Evolutionary conservation across 2,888 invertebrate species (phyloP), one percentile per base, ranked within the genome.

Genomic region (Agriopis aurantiaria): DNA sequence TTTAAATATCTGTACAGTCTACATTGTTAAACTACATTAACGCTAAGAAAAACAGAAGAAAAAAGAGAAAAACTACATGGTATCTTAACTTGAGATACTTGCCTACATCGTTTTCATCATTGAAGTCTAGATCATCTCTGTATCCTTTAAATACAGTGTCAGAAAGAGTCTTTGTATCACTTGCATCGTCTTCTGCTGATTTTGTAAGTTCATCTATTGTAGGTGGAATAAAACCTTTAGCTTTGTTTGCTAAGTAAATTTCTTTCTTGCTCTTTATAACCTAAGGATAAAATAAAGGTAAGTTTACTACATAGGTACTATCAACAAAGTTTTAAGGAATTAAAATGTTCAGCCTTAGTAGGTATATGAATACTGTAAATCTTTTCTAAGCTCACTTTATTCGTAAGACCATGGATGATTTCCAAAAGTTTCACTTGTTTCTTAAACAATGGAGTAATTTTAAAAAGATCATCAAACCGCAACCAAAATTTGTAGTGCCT

Each of bases 61-160:
- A 33, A 33, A 33, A 33, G 33, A 33, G 5, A 33, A 33, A 33
- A 33, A 5, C 5, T 33, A 33, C 33, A 33, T 33, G 33, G 2
- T 33, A 33, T 33, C 33, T 33, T 5, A 33, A 33, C 33, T 23
- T 7, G 17, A 11, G 17, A 12, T 23, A 68, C 91, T 87, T 77
- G 95, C 96, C 97, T 61, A 97, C 95, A 87, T 97, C 97, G 80
- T 96, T 96, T 85, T 97, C 97, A 82, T 97, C 97, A 72, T 97
- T 96, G 65, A 96, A 96, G 82, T 97, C 97, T 75, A 97, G 92
- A 89, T 97, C 97, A 82, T 97, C 97, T 73, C 96, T 96, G 43
- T 96, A 93, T 41, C 96, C 96, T 82, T 96, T 96, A 59, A 94
- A 93, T 0, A 96, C 95, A 8, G 95, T 94, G 60, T 95, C 95